Percentiles rank a stretch among this genome's conserved stretches.
Evolutionary conservation across 2,113 vertebrate genomes (phyloP).

Genomic region (Ellobius talpinus): DNA sequence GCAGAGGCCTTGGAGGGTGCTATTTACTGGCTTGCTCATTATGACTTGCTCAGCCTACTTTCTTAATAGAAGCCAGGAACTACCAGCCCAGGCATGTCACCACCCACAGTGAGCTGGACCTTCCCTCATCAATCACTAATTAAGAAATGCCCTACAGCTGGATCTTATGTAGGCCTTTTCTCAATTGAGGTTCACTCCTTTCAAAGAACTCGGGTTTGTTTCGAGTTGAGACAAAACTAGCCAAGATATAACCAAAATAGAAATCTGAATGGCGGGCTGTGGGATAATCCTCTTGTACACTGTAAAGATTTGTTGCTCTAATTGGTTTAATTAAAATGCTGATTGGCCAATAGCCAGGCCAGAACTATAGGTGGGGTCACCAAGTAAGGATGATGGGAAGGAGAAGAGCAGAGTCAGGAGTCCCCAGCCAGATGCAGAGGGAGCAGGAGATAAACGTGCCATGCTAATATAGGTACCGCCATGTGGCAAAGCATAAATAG

Average conservation of each 20-base stretch:
- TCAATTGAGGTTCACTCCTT: background rate
- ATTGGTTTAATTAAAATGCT: too few species aligned
- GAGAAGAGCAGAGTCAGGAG: too few species aligned
- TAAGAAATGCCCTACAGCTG: background rate
- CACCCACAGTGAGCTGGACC: background rate
- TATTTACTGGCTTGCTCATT: background rate
- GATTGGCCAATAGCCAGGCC: too few species aligned
- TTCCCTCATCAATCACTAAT: background rate
- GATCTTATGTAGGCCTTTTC: background rate
- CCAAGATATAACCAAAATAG: background rate
- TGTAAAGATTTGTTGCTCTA: too few species aligned
- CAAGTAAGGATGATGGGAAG: too few species aligned
- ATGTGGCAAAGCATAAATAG: too few species aligned
- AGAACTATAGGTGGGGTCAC: too few species aligned
- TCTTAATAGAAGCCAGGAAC: background rate
- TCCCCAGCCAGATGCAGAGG: too few species aligned
- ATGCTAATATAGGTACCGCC: too few species aligned
- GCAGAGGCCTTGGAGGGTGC: background rate
- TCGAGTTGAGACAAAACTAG: background rate
- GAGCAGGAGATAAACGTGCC: too few species aligned
- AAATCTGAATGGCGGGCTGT: background rate
- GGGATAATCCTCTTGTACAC: too few species aligned
- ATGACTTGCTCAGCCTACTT: background rate
- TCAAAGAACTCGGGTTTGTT: background rate
- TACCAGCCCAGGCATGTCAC: background rate